Evolutionary conservation across 2,797 vertebrate species (phyloP), one percentile per base, ranked within the genome.

Genomic region (Chanos chanos): DNA sequence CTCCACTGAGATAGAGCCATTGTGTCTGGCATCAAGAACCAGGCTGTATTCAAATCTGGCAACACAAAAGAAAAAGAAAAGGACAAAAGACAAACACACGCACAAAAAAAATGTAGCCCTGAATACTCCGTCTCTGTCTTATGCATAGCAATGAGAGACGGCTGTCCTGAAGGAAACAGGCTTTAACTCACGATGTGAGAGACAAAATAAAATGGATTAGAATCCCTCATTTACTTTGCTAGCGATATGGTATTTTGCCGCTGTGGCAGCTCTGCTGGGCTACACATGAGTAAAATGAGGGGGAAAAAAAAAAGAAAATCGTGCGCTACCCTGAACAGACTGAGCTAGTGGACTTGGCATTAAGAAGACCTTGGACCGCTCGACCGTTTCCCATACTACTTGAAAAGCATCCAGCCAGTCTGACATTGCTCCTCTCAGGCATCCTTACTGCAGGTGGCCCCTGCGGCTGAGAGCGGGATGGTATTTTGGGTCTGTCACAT

Each of bases 401-500:
- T n/a, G 24, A 43, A 43, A 43, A 48, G 22, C 39, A 13, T 18
- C 47, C 45, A 51, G 37, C n/a, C 18, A 56, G 19, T 22, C 51
- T 25, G 27, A 34, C 40, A 40, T 12, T 34, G 10, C 50, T 41
- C 9, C 62, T 19, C 36, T 13, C 27, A 47, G 10, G 2, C 40
- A n/a, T n/a, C n/a, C n/a, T 58, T 48, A 39, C 34, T 41, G 31
- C 56, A 50, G 41, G 55, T 51, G 10, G 68, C 48, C 64, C 56
- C 67, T 41, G 15, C 48, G 63, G 64, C 68, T 61, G 37, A 54
- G 51, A 28, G 54, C 7, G 61, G 61, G 52, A 55, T 43, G 59
- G 59, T 60, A 60, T 72, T 66, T 66, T 66, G 66, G 70, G 62
- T 50, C 49, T 27, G 62, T 57, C 43, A 58, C 52, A 27, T 59